phyloP scores from a whole-genome alignment of 2,113 vertebrate genomes.

The Sisor rabdophorus region DNA sequence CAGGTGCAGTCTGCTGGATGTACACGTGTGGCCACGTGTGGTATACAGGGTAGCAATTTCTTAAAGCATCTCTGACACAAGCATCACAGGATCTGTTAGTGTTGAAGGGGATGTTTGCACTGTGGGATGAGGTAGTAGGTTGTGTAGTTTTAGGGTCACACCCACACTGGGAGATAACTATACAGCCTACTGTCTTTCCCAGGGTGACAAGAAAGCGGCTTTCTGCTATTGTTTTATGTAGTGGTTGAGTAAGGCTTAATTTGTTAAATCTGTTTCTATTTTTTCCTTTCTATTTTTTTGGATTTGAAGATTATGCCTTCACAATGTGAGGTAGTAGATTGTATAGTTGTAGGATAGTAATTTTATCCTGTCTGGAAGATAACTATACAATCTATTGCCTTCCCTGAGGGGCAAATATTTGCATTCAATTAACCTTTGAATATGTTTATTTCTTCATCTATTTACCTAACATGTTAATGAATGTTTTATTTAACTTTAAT shows the following conservation, averaged over 20 bases:
- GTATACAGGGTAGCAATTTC: background rate
- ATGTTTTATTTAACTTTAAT: no score
- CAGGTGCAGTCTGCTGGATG: constrained; percentile 6
- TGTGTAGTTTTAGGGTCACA: constrained; percentile 99
- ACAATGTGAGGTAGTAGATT: constrained; percentile 99
- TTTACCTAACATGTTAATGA: no score
- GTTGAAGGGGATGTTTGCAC: constrained; percentile 62
- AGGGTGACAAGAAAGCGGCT: constrained; percentile 73
- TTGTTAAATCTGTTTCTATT: no score
- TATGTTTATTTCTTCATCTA: no score
- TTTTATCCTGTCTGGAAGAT: constrained; percentile 91
- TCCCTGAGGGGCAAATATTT: constrained; percentile 76
- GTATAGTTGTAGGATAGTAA: constrained; percentile 98
- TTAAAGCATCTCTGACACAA: background rate
- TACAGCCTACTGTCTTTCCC: constrained; percentile 99
- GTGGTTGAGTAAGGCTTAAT: background rate
- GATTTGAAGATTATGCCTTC: constrained; percentile 53
- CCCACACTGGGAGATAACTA: constrained; percentile 99
- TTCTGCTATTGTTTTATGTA: background rate
- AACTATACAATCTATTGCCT: constrained; percentile 99
- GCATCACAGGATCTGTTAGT: background rate
- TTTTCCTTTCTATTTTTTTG: background rate
- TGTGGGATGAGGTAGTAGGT: constrained; percentile 99
- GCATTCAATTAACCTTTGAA: background rate
- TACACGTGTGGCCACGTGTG: background rate